Percentiles rank a stretch among this genome's conserved stretches.
These are phyloP conservation scores for Alsophila aescularia DNA, from an alignment of 2,888 invertebrate genomes.

Conservation along the genomic window DNA sequence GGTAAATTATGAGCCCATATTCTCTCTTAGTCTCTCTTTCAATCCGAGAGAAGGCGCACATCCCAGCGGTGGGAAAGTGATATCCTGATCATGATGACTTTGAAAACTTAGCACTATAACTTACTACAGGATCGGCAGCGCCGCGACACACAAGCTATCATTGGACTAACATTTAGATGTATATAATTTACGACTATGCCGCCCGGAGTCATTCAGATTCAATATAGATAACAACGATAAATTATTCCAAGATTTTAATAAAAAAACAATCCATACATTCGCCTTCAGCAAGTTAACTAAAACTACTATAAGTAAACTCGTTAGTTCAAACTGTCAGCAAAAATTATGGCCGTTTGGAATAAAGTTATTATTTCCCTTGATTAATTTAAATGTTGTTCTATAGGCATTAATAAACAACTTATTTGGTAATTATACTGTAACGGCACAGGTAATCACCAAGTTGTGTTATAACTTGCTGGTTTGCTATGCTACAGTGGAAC, in stretches of 20 bases:
- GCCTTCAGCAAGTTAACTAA: conserved; percentile 24
- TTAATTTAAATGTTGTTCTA: conserved; percentile 64
- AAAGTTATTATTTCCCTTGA: conserved; percentile 59
- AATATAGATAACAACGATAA: conserved; percentile 30
- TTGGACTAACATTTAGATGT: conserved; percentile 24
- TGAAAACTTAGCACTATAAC: neutral
- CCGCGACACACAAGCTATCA: conserved; percentile 14
- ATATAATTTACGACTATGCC: conserved; percentile 25
- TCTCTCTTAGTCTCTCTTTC: too few species aligned
- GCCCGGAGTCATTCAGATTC: conserved; percentile 26
- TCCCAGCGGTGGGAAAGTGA: too few species aligned
- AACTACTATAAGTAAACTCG: conserved; percentile 6
- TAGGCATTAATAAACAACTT: conserved; percentile 63
- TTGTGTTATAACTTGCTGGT: conserved; percentile 41
- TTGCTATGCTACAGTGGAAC: conserved; percentile 34
- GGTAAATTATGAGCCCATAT: too few species aligned
- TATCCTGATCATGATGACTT: too few species aligned
- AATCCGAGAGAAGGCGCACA: too few species aligned
- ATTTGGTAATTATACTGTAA: conserved; percentile 67
- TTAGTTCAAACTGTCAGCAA: conserved; percentile 35
- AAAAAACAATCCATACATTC: conserved; percentile 28
- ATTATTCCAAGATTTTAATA: conserved; percentile 30
- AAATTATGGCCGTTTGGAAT: conserved; percentile 53
- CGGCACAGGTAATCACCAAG: conserved; percentile 47
- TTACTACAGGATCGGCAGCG: conserved; percentile 4